A percentile compares a stretch with the other conserved stretches of the same genome.
Evolutionary conservation across 2,113 vertebrate genomes (phyloP).

Genomic region (Vireo altiloquus): DNA sequence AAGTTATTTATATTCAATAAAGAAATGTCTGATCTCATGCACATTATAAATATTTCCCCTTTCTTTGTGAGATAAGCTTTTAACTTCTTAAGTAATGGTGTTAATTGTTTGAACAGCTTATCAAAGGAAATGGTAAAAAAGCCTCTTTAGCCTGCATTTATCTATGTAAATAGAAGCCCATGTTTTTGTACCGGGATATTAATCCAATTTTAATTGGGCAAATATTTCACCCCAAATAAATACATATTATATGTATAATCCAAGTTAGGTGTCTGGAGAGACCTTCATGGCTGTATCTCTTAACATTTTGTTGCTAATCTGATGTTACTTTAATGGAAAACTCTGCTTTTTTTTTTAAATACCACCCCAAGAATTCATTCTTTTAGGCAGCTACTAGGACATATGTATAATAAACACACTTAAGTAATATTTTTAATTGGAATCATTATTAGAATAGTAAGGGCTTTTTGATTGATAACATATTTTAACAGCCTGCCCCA

Average conservation of each 20-base stretch:
- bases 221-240: neutral
- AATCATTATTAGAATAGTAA: neutral
- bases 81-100: neutral
- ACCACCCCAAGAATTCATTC: neutral
- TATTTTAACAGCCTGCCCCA: neutral
- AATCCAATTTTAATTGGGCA: neutral
- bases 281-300: neutral
- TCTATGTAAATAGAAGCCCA: neutral
- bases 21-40: neutral
- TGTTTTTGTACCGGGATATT: neutral
- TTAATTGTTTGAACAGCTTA: neutral
- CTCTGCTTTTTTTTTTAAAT: neutral
- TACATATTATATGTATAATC: neutral
- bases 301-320: neutral
- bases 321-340: neutral
- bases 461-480: neutral
- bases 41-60: neutral
- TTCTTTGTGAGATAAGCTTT: neutral
- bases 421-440: neutral
- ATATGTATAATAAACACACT: neutral
- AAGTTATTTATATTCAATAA: neutral
- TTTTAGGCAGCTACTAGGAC: neutral
- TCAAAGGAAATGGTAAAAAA: neutral
- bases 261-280: neutral
- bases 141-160: neutral